Evolutionary conservation across 2,113 vertebrate species (phyloP), one percentile per base, ranked within the genome.

Genomic region (Brachyhypopomus gauderio): DNA sequence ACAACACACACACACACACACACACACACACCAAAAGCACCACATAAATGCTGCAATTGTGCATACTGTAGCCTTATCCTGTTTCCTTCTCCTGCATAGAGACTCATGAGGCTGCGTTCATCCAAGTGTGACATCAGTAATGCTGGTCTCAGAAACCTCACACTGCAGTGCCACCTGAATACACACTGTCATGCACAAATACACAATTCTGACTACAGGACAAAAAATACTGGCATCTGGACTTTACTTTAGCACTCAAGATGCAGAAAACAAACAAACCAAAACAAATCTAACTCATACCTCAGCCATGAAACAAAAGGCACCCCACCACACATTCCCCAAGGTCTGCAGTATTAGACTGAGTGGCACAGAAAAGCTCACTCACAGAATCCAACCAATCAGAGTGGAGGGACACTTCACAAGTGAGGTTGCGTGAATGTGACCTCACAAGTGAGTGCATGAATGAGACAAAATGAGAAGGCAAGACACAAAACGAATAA

Each of bases 101-200:
- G 77, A 77, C 19, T 17, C 8, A 8, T 58, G 55, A 76, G 77
- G 77, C 85, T 82, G 73, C 59, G 11, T 84, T 76, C 22, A 79
- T 80, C 72, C 64, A 36, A 36, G 34, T 36, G 64, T 70, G 66
- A 34, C 41, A 41, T 70, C 66, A 11, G 41, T 70, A 41, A 41
- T 70, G 9, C 66, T 70, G 66, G 66, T 41, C 66, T 41, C 66
- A 41, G 19, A 59, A 62, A 69, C 67, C 36, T 73, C 25, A 23
- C 16, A 41, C 58, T 73, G 27, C 34, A 41, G 36, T 88, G 87
- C 84, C 87, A 72, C 76, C 76, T 72, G 79, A 48, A 83, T 76
- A 66, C 45, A 71, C 78, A 75, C 52, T 36, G 41, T n/a, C 69
- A 23, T 45, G 80, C 5, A 36, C 72, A 71, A 55, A 85, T n/a